Evolutionary conservation across 2,113 vertebrate species (phyloP).

Genomic region (Platichthys flesus): DNA sequence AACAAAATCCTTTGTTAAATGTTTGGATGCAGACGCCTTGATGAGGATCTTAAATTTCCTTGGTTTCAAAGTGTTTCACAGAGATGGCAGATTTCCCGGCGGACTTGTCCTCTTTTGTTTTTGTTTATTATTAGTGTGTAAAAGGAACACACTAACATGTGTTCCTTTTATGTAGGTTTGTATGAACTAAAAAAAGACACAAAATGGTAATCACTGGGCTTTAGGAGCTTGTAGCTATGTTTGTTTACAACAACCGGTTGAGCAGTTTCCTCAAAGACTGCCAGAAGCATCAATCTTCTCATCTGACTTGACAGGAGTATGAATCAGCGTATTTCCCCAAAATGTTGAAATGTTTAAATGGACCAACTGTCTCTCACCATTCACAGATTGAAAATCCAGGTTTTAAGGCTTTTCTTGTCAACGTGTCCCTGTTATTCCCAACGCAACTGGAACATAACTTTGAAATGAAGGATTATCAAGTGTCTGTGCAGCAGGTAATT

Average conservation of each 20-base stretch:
- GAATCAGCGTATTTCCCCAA: neutral
- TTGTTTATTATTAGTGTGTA: too few species aligned
- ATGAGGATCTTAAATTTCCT: slow-evolving; percentile 99
- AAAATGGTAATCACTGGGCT: too few species aligned
- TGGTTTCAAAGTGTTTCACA: slow-evolving; percentile 97
- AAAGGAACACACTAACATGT: too few species aligned
- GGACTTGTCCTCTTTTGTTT: slow-evolving; percentile 87
- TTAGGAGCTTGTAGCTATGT: too few species aligned
- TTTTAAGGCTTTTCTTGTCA: slow-evolving; percentile 65
- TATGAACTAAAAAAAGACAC: too few species aligned
- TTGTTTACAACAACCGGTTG: too few species aligned
- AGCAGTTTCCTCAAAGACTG: too few species aligned
- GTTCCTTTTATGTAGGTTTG: too few species aligned
- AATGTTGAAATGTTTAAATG: neutral
- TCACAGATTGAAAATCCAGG: slow-evolving; percentile 75
- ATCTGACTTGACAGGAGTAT: neutral
- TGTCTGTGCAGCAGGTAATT: slow-evolving; percentile 51
- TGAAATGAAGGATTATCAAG: slow-evolving; percentile 54
- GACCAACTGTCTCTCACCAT: neutral
- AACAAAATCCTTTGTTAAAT: slow-evolving; percentile 99
- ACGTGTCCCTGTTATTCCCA: slow-evolving; percentile 64
- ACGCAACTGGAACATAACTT: slow-evolving; percentile 61
- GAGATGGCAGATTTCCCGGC: slow-evolving; percentile 93
- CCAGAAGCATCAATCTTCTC: neutral
- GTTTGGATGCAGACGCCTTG: slow-evolving; percentile 99